phyloP scores from a whole-genome alignment of 2,113 vertebrate genomes.

The Tragelaphus imberbis region DNA sequence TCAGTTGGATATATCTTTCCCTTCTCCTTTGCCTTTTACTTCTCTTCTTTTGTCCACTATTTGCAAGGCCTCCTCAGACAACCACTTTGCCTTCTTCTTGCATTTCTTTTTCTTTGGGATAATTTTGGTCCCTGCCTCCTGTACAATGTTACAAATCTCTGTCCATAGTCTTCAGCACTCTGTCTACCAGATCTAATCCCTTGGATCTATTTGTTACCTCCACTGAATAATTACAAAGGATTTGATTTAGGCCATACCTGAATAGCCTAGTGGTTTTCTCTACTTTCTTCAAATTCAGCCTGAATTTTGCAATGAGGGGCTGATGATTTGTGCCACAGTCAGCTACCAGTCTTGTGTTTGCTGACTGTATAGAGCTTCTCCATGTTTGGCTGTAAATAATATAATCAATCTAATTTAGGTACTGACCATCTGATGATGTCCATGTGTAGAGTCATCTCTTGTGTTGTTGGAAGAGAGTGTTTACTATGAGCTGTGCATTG shows the following conservation, averaged over 20 bases:
- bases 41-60: not conserved
- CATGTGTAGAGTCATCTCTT: not conserved
- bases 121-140: not conserved
- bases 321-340: not conserved
- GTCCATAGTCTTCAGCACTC: not conserved
- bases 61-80: not conserved
- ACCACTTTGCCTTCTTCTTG: not conserved
- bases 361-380: not conserved
- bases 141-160: not conserved
- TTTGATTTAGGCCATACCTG: not conserved
- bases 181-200: not conserved
- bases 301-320: not conserved
- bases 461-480: not conserved
- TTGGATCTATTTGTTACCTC: not conserved
- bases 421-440: not conserved
- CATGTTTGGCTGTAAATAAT: not conserved
- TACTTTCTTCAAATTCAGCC: not conserved
- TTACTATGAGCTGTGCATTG: not conserved
- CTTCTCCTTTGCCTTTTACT: not conserved
- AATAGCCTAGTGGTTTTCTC: not conserved
- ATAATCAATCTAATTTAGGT: not conserved
- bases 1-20: not conserved
- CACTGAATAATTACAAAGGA: not conserved
- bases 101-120: not conserved
- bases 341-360: not conserved